Base-by-base conservation (phyloP, 2,797 vertebrate species). In the Lycodopsis pacificus region DNA sequence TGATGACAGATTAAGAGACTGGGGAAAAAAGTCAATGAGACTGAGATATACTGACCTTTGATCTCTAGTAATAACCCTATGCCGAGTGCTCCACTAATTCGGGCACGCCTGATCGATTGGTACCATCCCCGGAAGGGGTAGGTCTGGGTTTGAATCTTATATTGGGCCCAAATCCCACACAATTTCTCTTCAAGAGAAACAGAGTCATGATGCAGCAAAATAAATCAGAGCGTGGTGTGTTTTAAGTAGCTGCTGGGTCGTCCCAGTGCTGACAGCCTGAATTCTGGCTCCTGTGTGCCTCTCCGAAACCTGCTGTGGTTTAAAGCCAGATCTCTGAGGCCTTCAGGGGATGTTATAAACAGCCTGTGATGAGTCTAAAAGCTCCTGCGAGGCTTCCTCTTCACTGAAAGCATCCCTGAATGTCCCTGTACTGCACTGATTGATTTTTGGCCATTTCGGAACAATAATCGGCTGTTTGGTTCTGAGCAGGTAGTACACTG, bases 281-380 rank as follows among this genome's bases (percentile, higher is more conserved):
- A 68, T 76, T 34, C 71, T 36, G 61, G 71, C 61, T 68, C 62
- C 49, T 8, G 8, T n/a, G 65, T 9, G 77, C 71, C 14, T 1
- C 61, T 76, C 27, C 73, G 64, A 77, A 71, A 20, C 82, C 80
- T 25, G 74, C 71, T 76, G 77, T 14, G 69, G 63, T 81, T 76
- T 34, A 36, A 53, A 86, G 68, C 22, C 61, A 58, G 25, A 63
- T 80, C 65, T 61, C 27, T 0, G 57, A 54, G 64, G 22, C 48
- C 58, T 34, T 61, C 62, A 51, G 49, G 48, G n/a, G 81, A 76
- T 34, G 74, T 69, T 34, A 1, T 12, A 46, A 78, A 77, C 48
- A 64, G 63, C 48, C 58, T 64, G 65, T 38, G 40, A 25, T n/a
- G 51, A 77, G 51, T 65, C 49, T 87, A 70, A 79, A 82, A 78